phyloP scores from a whole-genome alignment of 2,888 invertebrate genomes.

The Pseudoips prasinana region DNA sequence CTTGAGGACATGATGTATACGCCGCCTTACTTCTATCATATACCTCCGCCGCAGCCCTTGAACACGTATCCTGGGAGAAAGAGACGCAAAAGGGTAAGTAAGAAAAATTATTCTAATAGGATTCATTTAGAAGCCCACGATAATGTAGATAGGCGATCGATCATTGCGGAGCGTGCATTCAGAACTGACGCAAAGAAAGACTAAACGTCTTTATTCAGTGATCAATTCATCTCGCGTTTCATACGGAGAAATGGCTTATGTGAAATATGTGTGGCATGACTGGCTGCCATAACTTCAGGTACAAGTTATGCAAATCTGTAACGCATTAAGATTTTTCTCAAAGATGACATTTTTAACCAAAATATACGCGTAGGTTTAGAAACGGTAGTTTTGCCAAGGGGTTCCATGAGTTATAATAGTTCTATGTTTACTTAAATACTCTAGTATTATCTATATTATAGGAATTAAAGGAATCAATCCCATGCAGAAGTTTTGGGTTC shows the following conservation, averaged over 20 bases:
- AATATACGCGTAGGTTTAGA: too few species aligned
- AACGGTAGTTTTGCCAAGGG: too few species aligned
- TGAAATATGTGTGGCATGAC: conserved; percentile 1
- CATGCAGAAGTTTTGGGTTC: too few species aligned
- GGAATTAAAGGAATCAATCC: too few species aligned
- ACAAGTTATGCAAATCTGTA: too few species aligned
- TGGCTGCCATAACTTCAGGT: conserved; percentile 1
- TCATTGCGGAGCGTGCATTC: conserved; percentile 8
- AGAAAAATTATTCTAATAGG: too few species aligned
- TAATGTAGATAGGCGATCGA: conserved; percentile 12
- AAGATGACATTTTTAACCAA: too few species aligned
- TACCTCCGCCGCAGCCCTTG: conserved; percentile 63
- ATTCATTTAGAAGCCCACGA: too few species aligned
- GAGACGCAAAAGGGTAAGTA: conserved; percentile 66
- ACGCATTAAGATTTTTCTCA: too few species aligned
- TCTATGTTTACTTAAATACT: too few species aligned
- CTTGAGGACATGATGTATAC: conserved; percentile 62
- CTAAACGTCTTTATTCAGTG: conserved; percentile 19
- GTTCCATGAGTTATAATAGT: too few species aligned
- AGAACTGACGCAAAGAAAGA: conserved; percentile 15
- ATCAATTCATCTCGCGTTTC: conserved; percentile 14
- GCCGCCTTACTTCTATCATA: conserved; percentile 72
- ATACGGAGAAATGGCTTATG: conserved; percentile 9
- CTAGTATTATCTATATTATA: too few species aligned
- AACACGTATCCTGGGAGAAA: conserved; percentile 76